Evolutionary conservation across 2,797 vertebrate species (phyloP).

Genomic region (Lepilemur septentrionalis): DNA sequence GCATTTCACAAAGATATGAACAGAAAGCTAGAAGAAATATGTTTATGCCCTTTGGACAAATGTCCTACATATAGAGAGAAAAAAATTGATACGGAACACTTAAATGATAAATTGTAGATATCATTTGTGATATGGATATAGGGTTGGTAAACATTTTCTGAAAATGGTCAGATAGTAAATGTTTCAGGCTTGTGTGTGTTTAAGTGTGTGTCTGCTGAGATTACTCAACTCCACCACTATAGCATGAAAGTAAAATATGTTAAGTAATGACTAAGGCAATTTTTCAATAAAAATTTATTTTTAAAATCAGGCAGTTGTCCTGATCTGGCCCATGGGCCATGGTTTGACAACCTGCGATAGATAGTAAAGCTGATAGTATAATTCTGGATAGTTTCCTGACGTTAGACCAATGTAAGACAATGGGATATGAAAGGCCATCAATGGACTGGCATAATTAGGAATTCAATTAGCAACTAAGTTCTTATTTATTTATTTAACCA

Average conservation of each 20-base stretch:
- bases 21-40: background rate
- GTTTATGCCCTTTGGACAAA: background rate
- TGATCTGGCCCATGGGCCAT: background rate
- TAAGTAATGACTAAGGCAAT: background rate
- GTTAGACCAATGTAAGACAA: background rate
- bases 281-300: background rate
- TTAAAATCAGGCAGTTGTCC: background rate
- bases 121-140: background rate
- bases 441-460: background rate
- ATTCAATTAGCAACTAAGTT: background rate
- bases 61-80: background rate
- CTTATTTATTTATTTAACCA: background rate
- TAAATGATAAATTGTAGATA: background rate
- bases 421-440: background rate
- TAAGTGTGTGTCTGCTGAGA: background rate
- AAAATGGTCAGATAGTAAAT: background rate
- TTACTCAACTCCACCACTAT: background rate
- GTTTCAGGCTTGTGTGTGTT: background rate
- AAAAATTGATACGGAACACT: background rate
- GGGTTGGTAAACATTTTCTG: background rate
- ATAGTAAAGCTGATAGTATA: background rate
- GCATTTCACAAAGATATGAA: background rate
- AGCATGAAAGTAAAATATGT: background rate
- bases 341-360: background rate
- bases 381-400: background rate